Evolutionary conservation across 1,140 invertebrate genomes (phyloP), one percentile per base, ranked within the genome.

Genomic region (Oryctes rhinoceros): DNA sequence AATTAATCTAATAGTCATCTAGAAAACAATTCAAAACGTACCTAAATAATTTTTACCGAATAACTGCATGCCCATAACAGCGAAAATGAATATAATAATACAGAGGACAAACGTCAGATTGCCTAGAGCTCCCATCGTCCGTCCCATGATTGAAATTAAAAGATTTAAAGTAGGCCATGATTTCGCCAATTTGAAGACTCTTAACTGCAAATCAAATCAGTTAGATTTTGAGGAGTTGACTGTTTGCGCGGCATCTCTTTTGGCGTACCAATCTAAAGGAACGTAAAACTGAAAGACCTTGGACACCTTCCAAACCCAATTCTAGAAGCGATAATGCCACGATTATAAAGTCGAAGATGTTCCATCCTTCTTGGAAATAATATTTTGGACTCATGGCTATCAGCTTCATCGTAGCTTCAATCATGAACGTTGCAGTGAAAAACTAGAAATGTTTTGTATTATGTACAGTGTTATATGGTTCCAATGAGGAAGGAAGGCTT

Each of bases 341-440:
- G 88, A 99, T 99, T 85, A 99, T 95, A 88, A 98, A 98, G 91
- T 99, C 98, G 89, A 99, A 99, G 84, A 98, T 97, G 88, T 99
- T 99, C 97, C 97, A 99, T 79, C 97, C 96, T 89, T 98, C 97
- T 92, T 98, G 96, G 91, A 99, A 98, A 89, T 99, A 99, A 89
- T 92, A 96, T 86, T 98, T 96, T 78, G 97, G 97, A 89, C 96
- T 98, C 94, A 99, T 96, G 4, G 98, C 98, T 85, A 98, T 93
- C 81, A 99, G 91, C 88, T 99, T 99, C 88, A 98, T 89, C 39
- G 93, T 93, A n/a, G 96, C 97, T 92, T 99, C 98, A 85, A 98
- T 96, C 80, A 94, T 97, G 88, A 99, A 99, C 78, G 98, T 99
- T 53, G 96, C 96, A 74, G 97, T 99, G 90, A 99, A 99, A 89